Evolutionary conservation across 1,140 invertebrate species (phyloP), one percentile per base, ranked within the genome.

Genomic region (Drosophila navojoa): DNA sequence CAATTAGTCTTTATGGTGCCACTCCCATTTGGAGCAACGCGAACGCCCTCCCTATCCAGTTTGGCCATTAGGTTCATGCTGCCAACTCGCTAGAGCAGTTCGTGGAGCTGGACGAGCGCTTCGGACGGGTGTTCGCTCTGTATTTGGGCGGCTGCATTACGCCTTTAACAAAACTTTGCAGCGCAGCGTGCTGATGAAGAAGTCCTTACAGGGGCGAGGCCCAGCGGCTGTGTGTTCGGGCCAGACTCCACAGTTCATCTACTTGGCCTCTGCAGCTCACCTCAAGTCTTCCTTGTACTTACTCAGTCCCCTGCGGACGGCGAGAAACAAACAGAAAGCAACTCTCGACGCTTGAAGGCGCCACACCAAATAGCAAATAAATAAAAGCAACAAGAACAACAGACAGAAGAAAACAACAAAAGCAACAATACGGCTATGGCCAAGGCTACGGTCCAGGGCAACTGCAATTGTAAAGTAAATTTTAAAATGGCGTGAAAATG

Each of bases 401-500:
- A 35, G 32, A 35, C 32, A 35, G 2, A 35, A 52, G 7, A 53
- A 32, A n/a, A 52, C 57, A 54, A 57, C 40, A 66, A 66, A 45
- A 55, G 40, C 52, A 66, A 57, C 47, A 50, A 59, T 22, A 22
- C 1, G 19, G 1, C 19, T 7, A 42, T 52, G 61, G 29, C 62
- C 50, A 66, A 25, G 40, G 55, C 42, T 27, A 54, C 27, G 27
- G 27, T 29, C 27, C 0, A 29, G 27, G 27, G 27, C 27, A 42
- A 35, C 63, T 71, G 47, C 57, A 70, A 61, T 45, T 40, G 49
- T 16, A 50, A 59, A 42, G 54, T 58, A 75, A 85, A 71, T 64
- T 80, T 67, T 52, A 85, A 86, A 81, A 86, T 81, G 63, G 81
- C 82, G 81, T 86, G 81, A 86, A 86, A 86, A 86, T 87, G 78